Conservation (phyloP, 2,113 vertebrate genomes). For the Porphyrio hochstetteri region DNA sequence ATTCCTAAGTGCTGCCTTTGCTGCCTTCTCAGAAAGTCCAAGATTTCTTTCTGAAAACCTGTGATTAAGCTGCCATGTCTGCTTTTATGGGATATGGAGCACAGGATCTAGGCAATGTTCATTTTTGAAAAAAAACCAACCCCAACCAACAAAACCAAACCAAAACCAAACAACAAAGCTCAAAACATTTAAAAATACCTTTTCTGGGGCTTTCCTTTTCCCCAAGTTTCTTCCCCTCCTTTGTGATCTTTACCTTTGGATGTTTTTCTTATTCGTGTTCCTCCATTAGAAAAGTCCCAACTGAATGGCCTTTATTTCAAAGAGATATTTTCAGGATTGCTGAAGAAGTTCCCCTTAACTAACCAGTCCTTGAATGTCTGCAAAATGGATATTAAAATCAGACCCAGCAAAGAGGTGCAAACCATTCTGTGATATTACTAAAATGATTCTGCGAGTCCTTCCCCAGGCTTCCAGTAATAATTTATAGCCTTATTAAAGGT, state of each 20-base stretch:
- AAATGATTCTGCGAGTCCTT: neutral
- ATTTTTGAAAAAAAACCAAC: neutral
- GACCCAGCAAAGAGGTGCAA: neutral
- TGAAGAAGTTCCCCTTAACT: neutral
- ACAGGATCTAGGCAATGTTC: neutral
- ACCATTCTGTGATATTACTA: neutral
- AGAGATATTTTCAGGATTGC: neutral
- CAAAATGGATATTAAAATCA: neutral
- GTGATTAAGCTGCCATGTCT: neutral
- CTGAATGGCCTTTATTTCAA: neutral
- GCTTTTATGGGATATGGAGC: neutral
- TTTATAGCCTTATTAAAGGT: neutral
- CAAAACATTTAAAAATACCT: neutral
- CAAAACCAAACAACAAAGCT: neutral
- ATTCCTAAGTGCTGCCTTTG: neutral
- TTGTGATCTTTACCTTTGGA: neutral
- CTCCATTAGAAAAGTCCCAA: neutral
- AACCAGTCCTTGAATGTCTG: neutral
- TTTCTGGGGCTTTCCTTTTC: neutral
- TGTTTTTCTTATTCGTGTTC: neutral
- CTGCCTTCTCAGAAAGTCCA: neutral
- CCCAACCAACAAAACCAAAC: too few relatives aligned
- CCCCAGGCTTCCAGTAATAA: neutral
- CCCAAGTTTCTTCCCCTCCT: neutral
- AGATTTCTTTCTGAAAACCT: neutral